These are phyloP conservation scores for Gymnoscopelus microlampas DNA, from an alignment of 2,797 vertebrate genomes.

Conservation along the genomic window DNA sequence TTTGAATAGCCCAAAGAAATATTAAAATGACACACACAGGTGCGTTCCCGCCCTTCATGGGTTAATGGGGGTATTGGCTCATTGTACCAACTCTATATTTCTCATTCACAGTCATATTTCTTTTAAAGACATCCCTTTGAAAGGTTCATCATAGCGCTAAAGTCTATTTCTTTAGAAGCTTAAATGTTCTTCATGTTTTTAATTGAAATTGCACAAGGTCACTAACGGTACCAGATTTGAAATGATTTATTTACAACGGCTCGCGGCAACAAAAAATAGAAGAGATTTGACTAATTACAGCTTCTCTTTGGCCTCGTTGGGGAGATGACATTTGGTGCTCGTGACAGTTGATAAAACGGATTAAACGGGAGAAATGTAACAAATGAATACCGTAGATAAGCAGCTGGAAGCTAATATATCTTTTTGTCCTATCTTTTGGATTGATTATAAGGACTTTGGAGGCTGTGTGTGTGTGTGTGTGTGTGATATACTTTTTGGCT, in stretches of 20 bases:
- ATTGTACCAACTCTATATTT: constrained; percentile 1
- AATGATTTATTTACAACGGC: constrained; percentile 76
- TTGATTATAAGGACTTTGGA: constrained; percentile 17
- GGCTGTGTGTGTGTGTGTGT: background rate
- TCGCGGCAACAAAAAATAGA: constrained; percentile 42
- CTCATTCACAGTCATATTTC: constrained; percentile 1
- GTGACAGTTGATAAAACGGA: constrained; percentile 47
- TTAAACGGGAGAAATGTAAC: constrained; percentile 50
- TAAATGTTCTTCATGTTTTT: constrained; percentile 59
- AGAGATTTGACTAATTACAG: constrained; percentile 68
- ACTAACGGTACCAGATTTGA: constrained; percentile 55
- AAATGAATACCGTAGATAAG: constrained; percentile 35
- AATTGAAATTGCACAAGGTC: constrained; percentile 73
- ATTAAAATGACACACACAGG: too few species aligned
- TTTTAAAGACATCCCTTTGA: constrained; percentile 43
- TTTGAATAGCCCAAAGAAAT: too few species aligned
- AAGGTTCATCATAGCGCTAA: constrained; percentile 27
- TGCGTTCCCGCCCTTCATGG: too few species aligned
- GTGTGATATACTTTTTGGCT: too few species aligned
- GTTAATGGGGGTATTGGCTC: background rate
- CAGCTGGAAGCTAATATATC: constrained; percentile 11
- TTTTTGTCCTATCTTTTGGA: constrained; percentile 17
- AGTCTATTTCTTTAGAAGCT: constrained; percentile 51
- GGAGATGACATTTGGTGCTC: constrained; percentile 44
- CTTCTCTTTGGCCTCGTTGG: constrained; percentile 53